Evolutionary conservation across 1,140 invertebrate genomes (phyloP), one percentile per base, ranked within the genome.

Genomic region (Alviniconcha marisindica): DNA sequence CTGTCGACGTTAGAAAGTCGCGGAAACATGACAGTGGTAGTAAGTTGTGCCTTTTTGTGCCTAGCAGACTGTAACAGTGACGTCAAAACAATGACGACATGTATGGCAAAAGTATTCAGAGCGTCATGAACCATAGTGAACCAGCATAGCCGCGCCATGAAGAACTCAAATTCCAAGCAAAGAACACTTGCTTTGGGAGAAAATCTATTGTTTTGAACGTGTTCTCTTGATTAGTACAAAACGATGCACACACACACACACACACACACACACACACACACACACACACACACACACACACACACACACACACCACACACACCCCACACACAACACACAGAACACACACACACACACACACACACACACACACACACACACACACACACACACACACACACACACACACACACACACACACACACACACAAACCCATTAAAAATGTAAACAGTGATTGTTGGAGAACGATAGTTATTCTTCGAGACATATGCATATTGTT

Each of bases 261-360:
- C 56, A 60, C 56, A 60, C 56, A 60, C 56, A 60, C 56, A 60
- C 56, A 60, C 56, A 60, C 56, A 60, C 56, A 60, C 56, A 60
- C 56, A 60, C 56, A 60, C 56, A 60, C 56, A 60, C 56, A 60
- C 56, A 60, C 56, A 60, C 56, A 60, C 56, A 60, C 56, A 60
- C 56, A 28, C 56, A 60, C 56, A 28, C 56, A 60, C 56, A 28
- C 56, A 60, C 56, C 56, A 60, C 56, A 28, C 56, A 60, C 56
- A 28, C 56, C 56, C 3, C 56, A 60, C 56, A 60, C 56, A 60
- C 56, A 60, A 60, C 56, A 60, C 56, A 60, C 56, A 60, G 7
- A 51, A 60, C 56, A 60, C 56, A 60, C 1, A 60, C 56, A 60
- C 56, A 60, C 56, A 60, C 56, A 60, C 56, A 60, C 56, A 60